Conservation (phyloP, 2,888 invertebrate species). For the Glyphotaelius pellucidus region DNA sequence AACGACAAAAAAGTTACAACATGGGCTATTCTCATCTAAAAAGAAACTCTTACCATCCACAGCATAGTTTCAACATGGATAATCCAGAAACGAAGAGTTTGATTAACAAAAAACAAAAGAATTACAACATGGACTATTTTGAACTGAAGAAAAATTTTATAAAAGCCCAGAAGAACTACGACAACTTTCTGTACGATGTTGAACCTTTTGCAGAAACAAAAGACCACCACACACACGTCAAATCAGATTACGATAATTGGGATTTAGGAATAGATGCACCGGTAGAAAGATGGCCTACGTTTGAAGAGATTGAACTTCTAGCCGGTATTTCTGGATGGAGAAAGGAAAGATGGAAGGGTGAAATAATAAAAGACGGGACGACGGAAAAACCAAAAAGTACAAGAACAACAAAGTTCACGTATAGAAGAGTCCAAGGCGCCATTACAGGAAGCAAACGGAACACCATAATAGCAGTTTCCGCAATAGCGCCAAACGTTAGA, state of each 20-base stretch:
- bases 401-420: slow-evolving; percentile 63
- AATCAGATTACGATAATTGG: slow-evolving; percentile 24
- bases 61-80: not conserved
- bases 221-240: not conserved
- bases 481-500: slow-evolving; percentile 59
- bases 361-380: slow-evolving; percentile 34
- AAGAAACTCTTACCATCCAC: not conserved
- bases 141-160: not conserved
- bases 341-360: slow-evolving; percentile 64
- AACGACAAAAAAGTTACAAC: not conserved
- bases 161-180: not conserved
- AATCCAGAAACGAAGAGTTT: not conserved
- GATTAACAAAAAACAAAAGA: not conserved
- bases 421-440: slow-evolving; percentile 62
- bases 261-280: slow-evolving; percentile 9
- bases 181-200: slow-evolving; percentile 3
- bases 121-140: not conserved
- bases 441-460: slow-evolving; percentile 63
- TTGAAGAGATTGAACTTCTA: slow-evolving; percentile 64
- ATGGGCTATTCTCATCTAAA: not conserved
- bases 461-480: slow-evolving; percentile 65
- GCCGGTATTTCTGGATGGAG: slow-evolving; percentile 64
- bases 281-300: slow-evolving; percentile 63
- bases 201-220: not conserved
- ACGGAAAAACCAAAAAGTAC: slow-evolving; percentile 62